Percentiles rank a stretch among this genome's conserved stretches.
Evolutionary conservation across 1,140 invertebrate species (phyloP).

Genomic region (Fragariocoptes setiger): DNA sequence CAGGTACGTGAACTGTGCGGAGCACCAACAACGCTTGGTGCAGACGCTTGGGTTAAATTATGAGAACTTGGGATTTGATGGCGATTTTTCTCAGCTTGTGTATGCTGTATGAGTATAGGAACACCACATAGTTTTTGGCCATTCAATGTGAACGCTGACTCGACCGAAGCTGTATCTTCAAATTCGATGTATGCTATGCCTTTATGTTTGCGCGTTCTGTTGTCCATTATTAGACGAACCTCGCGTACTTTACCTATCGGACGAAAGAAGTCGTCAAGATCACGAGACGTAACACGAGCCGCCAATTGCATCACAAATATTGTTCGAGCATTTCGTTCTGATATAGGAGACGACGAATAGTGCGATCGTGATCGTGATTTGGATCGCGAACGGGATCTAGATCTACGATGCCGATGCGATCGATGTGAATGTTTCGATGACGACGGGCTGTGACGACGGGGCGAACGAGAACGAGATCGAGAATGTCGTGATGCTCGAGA

Average conservation of each 20-base stretch:
- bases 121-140: constrained; percentile 85
- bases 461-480: neutral
- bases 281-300: constrained; percentile 63
- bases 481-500: too few species aligned
- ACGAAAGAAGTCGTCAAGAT: constrained; percentile 96
- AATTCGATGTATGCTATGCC: constrained; percentile 99
- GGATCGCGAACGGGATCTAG: neutral
- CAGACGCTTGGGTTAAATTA: neutral
- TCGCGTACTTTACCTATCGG: constrained; percentile 92
- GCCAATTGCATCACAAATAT: constrained; percentile 94
- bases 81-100: constrained; percentile 91
- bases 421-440: neutral
- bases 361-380: neutral
- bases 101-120: constrained; percentile 90
- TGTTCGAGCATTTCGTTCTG: constrained; percentile 76
- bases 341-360: too few species aligned
- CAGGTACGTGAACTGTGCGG: constrained; percentile 41
- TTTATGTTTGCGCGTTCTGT: constrained; percentile 91
- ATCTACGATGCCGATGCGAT: neutral
- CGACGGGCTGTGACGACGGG: neutral
- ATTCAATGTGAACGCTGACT: constrained; percentile 72
- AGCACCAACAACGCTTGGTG: neutral
- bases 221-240: constrained; percentile 91
- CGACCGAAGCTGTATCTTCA: constrained; percentile 81
- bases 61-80: constrained; percentile 17